These are phyloP conservation scores for Pseudopodoces humilis DNA, from an alignment of 2,113 vertebrate genomes.

Conservation along the genomic window DNA sequence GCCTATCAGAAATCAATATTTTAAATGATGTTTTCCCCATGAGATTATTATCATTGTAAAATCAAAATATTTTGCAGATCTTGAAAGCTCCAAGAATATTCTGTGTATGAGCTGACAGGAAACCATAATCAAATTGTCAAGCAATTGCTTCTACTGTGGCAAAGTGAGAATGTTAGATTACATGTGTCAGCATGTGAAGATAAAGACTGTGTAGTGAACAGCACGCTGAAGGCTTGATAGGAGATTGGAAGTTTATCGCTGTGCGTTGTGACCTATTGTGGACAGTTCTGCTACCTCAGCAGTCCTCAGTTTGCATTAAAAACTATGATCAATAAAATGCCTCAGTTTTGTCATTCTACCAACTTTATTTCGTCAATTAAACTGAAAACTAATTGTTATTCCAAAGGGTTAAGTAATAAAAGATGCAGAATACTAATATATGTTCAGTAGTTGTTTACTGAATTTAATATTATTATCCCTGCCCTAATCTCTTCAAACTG, in stretches of 20 bases:
- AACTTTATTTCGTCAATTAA: constrained; percentile 47
- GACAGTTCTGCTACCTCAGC: constrained; percentile 69
- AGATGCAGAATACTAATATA: not conserved
- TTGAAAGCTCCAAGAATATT: constrained; percentile 71
- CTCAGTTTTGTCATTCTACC: constrained; percentile 38
- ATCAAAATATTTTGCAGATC: constrained; percentile 77
- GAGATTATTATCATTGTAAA: constrained; percentile 70
- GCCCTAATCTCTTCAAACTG: constrained; percentile 29
- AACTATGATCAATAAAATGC: constrained; percentile 64
- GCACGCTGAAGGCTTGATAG: constrained; percentile 53
- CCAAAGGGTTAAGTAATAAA: constrained; percentile 49
- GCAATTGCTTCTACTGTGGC: constrained; percentile 68
- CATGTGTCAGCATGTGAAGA: constrained; percentile 73
- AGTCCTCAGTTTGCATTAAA: constrained; percentile 57
- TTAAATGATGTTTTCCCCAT: constrained; percentile 44
- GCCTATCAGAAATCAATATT: constrained; percentile 73
- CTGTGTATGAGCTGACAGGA: constrained; percentile 70
- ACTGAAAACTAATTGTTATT: constrained; percentile 57
- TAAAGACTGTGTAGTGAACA: constrained; percentile 64
- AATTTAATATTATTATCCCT: constrained; percentile 8
- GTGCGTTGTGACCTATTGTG: constrained; percentile 9
- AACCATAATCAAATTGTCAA: constrained; percentile 80
- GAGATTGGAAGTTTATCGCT: constrained; percentile 58
- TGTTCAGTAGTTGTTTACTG: not conserved
- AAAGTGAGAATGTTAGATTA: constrained; percentile 77